Percentiles rank a stretch among this genome's conserved stretches.
Conservation (phyloP, 2,113 vertebrate genomes). For the Mionectes macconnelli region DNA sequence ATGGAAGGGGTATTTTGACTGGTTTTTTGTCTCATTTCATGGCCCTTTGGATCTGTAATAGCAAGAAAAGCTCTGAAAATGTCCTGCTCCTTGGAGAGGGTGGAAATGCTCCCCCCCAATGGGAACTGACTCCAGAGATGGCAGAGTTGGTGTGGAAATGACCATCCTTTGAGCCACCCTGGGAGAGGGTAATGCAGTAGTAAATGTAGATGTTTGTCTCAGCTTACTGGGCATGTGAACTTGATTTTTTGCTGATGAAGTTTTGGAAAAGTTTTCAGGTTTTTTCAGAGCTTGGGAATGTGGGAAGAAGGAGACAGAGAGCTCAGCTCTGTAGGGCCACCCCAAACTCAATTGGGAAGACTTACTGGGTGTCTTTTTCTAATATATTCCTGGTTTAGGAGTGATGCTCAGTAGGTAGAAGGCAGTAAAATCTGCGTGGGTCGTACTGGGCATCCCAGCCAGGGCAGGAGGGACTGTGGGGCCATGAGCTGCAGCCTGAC, state of each 20-base stretch:
- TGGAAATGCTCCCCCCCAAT: neutral
- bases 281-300: neutral
- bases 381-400: rapidly evolving
- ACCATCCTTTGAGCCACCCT: neutral
- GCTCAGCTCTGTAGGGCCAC: rapidly evolving
- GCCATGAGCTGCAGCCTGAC: neutral
- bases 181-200: neutral
- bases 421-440: rapidly evolving
- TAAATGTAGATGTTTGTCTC: neutral
- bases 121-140: neutral
- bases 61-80: neutral
- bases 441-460: neutral
- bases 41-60: neutral
- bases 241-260: neutral
- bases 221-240: neutral
- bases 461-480: rapidly evolving
- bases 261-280: neutral
- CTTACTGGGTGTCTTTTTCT: neutral
- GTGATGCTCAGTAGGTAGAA: neutral
- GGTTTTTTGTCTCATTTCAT: neutral
- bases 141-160: neutral
- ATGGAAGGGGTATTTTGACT: neutral
- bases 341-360: rapidly evolving
- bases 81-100: neutral
- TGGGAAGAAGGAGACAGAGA: neutral